Conservation (phyloP, 2,888 invertebrate species). For the Dyspetes luteomarginatus region DNA sequence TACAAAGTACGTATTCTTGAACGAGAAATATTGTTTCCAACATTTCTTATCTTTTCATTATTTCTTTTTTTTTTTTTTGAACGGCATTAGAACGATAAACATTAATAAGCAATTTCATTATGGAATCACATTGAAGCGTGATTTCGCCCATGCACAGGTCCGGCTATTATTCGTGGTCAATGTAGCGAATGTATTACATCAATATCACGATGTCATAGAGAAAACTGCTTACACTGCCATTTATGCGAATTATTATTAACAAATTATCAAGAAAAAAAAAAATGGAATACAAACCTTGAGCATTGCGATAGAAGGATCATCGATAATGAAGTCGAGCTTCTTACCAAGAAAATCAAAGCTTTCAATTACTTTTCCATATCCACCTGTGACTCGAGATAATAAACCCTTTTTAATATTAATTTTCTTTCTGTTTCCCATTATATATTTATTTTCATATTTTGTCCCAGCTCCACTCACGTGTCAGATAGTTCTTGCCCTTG, state of each 20-base stretch:
- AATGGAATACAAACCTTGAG: conserved; percentile 70
- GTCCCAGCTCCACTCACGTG: conserved; percentile 68
- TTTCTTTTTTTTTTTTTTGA: too few species aligned
- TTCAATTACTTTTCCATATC: conserved; percentile 72
- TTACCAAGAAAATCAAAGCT: conserved; percentile 72
- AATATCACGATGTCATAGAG: neutral
- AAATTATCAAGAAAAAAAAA: neutral
- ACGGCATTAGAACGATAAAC: too few species aligned
- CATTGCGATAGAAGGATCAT: conserved; percentile 72
- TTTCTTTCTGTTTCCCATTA: conserved; percentile 3
- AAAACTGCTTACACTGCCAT: neutral
- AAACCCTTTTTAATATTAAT: conserved; percentile 4
- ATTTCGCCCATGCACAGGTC: too few species aligned
- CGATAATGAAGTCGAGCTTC: conserved; percentile 72
- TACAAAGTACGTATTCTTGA: too few species aligned
- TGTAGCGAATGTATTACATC: too few species aligned
- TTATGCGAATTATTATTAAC: neutral
- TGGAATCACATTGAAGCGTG: too few species aligned
- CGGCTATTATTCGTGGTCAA: too few species aligned
- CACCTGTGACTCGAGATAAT: conserved; percentile 60
- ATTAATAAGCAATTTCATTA: too few species aligned
- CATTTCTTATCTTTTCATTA: too few species aligned
- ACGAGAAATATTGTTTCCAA: too few species aligned
- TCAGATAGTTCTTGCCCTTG: conserved; percentile 72
- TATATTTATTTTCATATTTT: neutral